Evolutionary conservation across 2,888 invertebrate genomes (phyloP), one percentile per base, ranked within the genome.

Genomic region (Stenotaenia linearis): DNA sequence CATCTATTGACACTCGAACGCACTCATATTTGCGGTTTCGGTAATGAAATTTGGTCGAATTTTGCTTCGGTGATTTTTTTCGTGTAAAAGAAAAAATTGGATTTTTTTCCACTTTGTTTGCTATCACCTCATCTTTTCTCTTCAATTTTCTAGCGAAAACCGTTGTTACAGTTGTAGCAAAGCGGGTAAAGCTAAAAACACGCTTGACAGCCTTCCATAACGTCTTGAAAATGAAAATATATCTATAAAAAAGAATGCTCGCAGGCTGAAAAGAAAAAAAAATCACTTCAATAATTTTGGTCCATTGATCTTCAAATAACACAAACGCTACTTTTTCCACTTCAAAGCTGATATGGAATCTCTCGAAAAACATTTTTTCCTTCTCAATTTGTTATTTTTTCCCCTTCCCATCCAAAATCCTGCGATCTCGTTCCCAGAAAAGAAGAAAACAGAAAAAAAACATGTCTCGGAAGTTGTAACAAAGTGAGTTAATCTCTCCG

Each of bases 261-360:
- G 61, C 7, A 25, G 23, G 61, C 25, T 25, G 61, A 61, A 25
- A 9, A 61, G 5, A 23, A 23, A 15, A 61, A 23, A 61, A 61
- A 61, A 61, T 61, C 61, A 61, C 61, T 61, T 61, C 61, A 61
- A 61, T 61, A 61, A 61, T 61, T 61, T 61, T 61, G 61, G 23
- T 61, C 61, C 61, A 61, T 61, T 61, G 61, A 61, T 61, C 61
- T 61, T 61, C 61, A 61, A 61, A 61, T 61, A 61, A 61, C 61
- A 61, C 61, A 61, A 61, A 61, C 61, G 61, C 61, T 61, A 61
- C n/a, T 61, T 61, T 61, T 61, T 61, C 61, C 61, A 61, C 61
- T 61, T 61, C 61, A 61, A 23, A 61, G 61, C 21, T 15, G 61
- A 61, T 61, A 61, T 23, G 61, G 61, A 61, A 61, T 61, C 23